phyloP scores from a whole-genome alignment of 2,797 vertebrate species.

The Rhadinocentrus ornatus region DNA sequence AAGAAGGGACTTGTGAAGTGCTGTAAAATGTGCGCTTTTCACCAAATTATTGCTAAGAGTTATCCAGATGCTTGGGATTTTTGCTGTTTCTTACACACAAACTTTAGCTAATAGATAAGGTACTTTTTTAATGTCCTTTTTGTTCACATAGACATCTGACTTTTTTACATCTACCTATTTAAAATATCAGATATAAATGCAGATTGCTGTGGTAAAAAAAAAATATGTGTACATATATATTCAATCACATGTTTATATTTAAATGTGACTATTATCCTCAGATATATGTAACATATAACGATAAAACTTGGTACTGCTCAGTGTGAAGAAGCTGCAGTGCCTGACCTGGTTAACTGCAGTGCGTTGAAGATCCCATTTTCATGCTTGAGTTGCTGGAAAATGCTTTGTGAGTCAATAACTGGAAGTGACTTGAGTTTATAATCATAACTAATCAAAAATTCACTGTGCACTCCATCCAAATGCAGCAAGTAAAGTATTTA shows the following conservation, averaged over 20 bases:
- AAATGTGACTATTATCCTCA: not conserved
- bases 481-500: slow-evolving; percentile 14
- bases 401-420: slow-evolving; percentile 3
- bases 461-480: slow-evolving; percentile 39
- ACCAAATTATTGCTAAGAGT: slow-evolving; percentile 5
- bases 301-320: not conserved
- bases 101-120: not conserved
- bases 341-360: slow-evolving; percentile 4
- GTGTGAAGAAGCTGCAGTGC: not conserved
- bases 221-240: not conserved
- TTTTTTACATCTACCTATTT: not conserved
- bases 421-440: not conserved
- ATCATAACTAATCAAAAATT: slow-evolving; percentile 3
- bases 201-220: not conserved
- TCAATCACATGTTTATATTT: slow-evolving; percentile 3
- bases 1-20: slow-evolving; percentile 15
- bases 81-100: not conserved
- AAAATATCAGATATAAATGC: not conserved
- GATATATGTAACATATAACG: not conserved
- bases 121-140: not conserved
- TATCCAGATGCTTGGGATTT: slow-evolving; percentile 1
- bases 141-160: not conserved
- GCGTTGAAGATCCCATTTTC: not conserved
- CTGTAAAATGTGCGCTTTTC: slow-evolving; percentile 9
- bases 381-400: slow-evolving; percentile 7